Evolutionary conservation across 2,113 vertebrate genomes (phyloP), one percentile per base, ranked within the genome.

Genomic region (Marmota flaviventris): DNA sequence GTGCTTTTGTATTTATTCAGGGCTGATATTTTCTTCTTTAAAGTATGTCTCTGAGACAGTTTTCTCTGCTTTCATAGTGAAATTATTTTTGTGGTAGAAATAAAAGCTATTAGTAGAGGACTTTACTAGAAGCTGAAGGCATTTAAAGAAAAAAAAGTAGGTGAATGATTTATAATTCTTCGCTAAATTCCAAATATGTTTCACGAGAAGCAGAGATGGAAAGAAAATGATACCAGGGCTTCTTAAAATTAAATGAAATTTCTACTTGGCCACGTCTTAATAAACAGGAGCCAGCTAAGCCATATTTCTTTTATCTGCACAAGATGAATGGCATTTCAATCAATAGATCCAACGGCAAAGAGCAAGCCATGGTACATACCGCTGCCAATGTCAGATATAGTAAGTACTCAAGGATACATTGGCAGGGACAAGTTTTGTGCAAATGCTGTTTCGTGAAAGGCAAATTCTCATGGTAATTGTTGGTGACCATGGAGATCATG

Each of bases 251-350:
- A 98, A 97, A 96, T 97, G 84, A 94, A 97, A 96, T 97, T 98
- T 97, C 94, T 98, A 88, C 92, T 97, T 97, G 98, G 89, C 95
- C 92, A 98, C 87, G 7, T 98, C 94, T 98, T 98, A 98, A 98
- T 98, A 98, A 98, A 92, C 48, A 96, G 96, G 92, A 98, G 82
- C 42, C 94, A 89, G 73, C 84, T 90, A 96, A 97, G 89, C 91
- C 87, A 67, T 70, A 53, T 97, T 97, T 97, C 45, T 98, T 97
- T 98, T 89, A 96, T 98, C 98, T 98, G 94, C 84, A 87, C 98
- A 98, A 95, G 97, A 98, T 93, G 94, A 98, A 97, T 97, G 97
- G 63, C 96, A 97, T 98, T 98, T 95, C 94, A 98, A 97, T 98
- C 98, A 97, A 98, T 97, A 98, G 98, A 97, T 93, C 90, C 87